Evolutionary conservation across 37 sponge, comb jelly and placozoan species (phyloP), one percentile per base, ranked within the genome.

Genomic region (Haliclona indistincta): DNA sequence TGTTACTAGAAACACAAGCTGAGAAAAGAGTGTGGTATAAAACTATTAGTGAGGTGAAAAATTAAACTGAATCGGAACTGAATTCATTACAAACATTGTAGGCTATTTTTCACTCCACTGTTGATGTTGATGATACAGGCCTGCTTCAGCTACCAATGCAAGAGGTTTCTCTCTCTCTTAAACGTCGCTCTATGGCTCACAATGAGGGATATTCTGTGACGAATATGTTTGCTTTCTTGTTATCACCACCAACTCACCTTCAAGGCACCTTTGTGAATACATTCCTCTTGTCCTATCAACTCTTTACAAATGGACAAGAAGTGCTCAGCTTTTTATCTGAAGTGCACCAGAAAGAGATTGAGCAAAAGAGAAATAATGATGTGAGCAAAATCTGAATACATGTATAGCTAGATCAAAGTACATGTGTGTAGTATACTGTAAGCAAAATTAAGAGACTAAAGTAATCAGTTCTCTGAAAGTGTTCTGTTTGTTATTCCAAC

Each of bases 251-350:
- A n/a, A 19, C 6, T 73, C 38, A 26, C 13, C 73, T 28, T 28
- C 58, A 20, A 20, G 23, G 25, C 29, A 60, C n/a, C n/a, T 79
- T 68, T 53, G 56, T 73, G 17, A 41, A 62, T 68, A 86, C 75
- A 49, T 80, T 86, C 64, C 70, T 86, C 43, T 63, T 86, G 43
- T 80, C 86, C 75, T 86, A 86, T 43, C 79, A 79, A 42, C 64
- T 86, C 73, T 86, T 86, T 42, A 86, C 86, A 13, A 86, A 86
- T 67, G 86, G 70, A 4, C 73, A 64, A 32, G 86, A 86, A 51
- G 86, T 86, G 23, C 29, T 86, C 63, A 75, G 80, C 56, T 73
- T 75, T 49, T 53, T 86, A 0, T 68, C 74, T 2, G 86, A 86
- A 36, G 75, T 53, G 8, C 86, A 86, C 47, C 38, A 54, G 51